A percentile compares a stretch with the other conserved stretches of the same genome.
phyloP scores from a whole-genome alignment of 2,888 invertebrate genomes.

The Lithophane ornitopus region DNA sequence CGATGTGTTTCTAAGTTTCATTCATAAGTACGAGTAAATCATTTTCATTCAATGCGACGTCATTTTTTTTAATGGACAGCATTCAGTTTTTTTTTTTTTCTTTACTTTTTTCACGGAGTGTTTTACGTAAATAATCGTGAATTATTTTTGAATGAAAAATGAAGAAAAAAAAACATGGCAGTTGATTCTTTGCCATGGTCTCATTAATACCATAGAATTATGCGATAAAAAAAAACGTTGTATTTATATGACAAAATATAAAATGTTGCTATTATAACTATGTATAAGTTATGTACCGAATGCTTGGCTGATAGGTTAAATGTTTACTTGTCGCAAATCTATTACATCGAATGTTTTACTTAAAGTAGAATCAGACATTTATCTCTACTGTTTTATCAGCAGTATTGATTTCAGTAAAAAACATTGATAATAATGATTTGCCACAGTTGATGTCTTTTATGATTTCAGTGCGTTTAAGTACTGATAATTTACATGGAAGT shows the following conservation, averaged over 20 bases:
- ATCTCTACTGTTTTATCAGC: conserved; percentile 32
- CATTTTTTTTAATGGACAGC: too few relatives aligned
- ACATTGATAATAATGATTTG: conserved; percentile 57
- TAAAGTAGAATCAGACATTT: conserved; percentile 23
- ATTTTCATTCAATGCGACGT: too few relatives aligned
- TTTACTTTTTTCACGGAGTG: too few relatives aligned
- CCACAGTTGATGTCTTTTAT: conserved; percentile 60
- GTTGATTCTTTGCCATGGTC: too few relatives aligned
- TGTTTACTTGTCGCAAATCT: conserved; percentile 56
- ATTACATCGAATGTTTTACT: conserved; percentile 42
- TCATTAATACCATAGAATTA: too few relatives aligned
- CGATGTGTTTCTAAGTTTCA: too few relatives aligned
- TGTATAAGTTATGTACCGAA: conserved; percentile 31
- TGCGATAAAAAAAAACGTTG: too few relatives aligned
- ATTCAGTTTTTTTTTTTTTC: too few relatives aligned
- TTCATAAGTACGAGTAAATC: too few relatives aligned
- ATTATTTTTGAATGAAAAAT: too few relatives aligned
- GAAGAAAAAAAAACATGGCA: too few relatives aligned
- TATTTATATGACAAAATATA: conserved; percentile 15
- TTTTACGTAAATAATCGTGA: too few relatives aligned
- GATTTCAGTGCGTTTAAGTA: conserved; percentile 73
- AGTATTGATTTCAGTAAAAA: conserved; percentile 56
- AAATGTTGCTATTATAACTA: conserved; percentile 31
- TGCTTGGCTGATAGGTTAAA: conserved; percentile 48
- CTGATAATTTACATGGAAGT: conserved; percentile 61